These are phyloP conservation scores for Cetonia aurata DNA, from an alignment of 2,888 invertebrate species.

Conservation along the genomic window DNA sequence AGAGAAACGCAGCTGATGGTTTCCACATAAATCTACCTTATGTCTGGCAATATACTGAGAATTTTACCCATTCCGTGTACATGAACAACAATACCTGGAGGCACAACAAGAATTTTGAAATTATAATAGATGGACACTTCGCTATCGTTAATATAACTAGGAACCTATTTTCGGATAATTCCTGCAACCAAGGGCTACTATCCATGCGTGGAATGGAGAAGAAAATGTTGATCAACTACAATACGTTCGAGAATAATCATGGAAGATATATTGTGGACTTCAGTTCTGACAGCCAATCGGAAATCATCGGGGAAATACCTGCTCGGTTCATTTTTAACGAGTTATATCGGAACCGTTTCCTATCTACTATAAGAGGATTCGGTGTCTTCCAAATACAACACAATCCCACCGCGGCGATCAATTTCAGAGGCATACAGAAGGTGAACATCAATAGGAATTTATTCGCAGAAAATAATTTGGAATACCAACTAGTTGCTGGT, in stretches of 20 bases:
- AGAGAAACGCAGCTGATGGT: slow-evolving; percentile 88
- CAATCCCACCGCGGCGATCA: slow-evolving; percentile 86
- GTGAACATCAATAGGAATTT: slow-evolving; percentile 91
- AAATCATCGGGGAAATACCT: slow-evolving; percentile 87
- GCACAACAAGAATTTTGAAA: slow-evolving; percentile 86
- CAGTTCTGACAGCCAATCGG: slow-evolving; percentile 91
- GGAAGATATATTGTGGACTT: slow-evolving; percentile 90
- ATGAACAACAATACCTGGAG: slow-evolving; percentile 90
- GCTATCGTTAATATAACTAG: slow-evolving; percentile 88
- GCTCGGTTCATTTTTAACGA: slow-evolving; percentile 85
- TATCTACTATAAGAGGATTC: slow-evolving; percentile 58
- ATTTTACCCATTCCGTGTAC: slow-evolving; percentile 91
- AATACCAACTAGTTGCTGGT: slow-evolving; percentile 94
- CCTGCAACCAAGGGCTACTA: slow-evolving; percentile 84
- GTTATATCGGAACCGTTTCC: slow-evolving; percentile 77
- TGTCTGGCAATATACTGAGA: slow-evolving; percentile 95
- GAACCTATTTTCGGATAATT: slow-evolving; percentile 87
- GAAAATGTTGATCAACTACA: slow-evolving; percentile 85
- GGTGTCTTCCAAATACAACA: slow-evolving; percentile 62
- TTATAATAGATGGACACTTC: slow-evolving; percentile 93
- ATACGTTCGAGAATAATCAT: slow-evolving; percentile 83
- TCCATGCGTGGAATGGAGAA: slow-evolving; percentile 97
- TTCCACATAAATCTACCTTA: slow-evolving; percentile 92
- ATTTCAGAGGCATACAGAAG: slow-evolving; percentile 95
- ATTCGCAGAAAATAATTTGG: slow-evolving; percentile 84